phyloP scores from a whole-genome alignment of 2,888 invertebrate genomes.

The Polymixis lichenea region DNA sequence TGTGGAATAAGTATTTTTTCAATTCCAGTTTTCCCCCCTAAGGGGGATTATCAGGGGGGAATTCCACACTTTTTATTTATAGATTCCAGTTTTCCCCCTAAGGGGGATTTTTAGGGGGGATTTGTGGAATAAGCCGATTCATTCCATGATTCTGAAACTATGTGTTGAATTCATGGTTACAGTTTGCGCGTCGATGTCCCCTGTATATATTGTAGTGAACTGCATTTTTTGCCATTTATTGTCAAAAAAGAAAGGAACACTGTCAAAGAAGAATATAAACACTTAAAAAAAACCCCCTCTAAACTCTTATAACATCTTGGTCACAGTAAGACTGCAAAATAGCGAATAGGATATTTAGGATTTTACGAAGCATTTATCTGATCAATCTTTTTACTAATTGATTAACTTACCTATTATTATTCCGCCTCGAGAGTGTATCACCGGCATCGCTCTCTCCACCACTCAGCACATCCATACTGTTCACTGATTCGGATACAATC shows the following conservation, averaged over 20 bases:
- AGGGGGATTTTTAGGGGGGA: too few relatives aligned
- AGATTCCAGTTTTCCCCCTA: too few relatives aligned
- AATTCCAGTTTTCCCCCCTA: too few relatives aligned
- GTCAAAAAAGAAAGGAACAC: background rate
- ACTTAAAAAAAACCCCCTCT: background rate
- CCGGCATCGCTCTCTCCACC: slow-evolving; percentile 88
- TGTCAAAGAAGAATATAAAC: background rate
- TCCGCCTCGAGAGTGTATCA: slow-evolving; percentile 85
- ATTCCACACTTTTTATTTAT: too few relatives aligned
- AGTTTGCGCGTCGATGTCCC: too few relatives aligned
- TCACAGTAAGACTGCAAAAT: background rate
- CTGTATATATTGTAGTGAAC: too few relatives aligned
- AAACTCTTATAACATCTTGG: background rate
- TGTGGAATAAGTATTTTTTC: too few relatives aligned
- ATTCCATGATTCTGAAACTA: too few relatives aligned
- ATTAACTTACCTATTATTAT: slow-evolving; percentile 83
- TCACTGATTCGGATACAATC: slow-evolving; percentile 84
- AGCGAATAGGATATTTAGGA: background rate
- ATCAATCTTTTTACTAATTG: background rate
- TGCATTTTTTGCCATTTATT: too few relatives aligned
- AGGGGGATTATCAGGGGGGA: too few relatives aligned
- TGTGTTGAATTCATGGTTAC: too few relatives aligned
- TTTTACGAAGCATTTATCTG: background rate
- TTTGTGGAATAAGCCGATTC: too few relatives aligned
- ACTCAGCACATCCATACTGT: slow-evolving; percentile 88